These are phyloP conservation scores for Alcedo quadribrachys DNA, from an alignment of 2,797 vertebrate genomes.

Conservation along the genomic window DNA sequence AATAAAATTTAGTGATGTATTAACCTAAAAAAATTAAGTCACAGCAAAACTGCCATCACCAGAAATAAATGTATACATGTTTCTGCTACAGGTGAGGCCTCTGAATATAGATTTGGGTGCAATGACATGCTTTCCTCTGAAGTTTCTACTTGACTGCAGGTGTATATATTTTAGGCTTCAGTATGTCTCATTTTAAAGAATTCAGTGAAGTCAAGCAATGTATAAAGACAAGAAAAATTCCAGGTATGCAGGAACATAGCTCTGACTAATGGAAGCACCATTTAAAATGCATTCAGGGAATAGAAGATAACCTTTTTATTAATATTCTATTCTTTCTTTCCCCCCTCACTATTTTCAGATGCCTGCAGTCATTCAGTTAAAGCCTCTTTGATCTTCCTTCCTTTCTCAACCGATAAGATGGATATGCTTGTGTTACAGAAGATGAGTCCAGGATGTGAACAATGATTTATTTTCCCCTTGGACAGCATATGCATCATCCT, in stretches of 20 bases:
- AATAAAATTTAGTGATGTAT: not conserved
- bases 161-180: not conserved
- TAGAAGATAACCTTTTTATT: not conserved
- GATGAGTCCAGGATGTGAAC: constrained; percentile 30
- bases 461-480: constrained; percentile 53
- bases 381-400: constrained; percentile 31
- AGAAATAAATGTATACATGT: constrained; percentile 12
- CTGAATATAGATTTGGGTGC: not conserved
- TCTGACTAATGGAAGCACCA: not conserved
- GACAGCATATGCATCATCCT: constrained; percentile 32
- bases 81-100: not conserved
- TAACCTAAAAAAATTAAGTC: constrained; percentile 13
- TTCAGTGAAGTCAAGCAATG: not conserved
- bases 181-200: not conserved
- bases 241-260: not conserved
- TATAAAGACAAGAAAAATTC: constrained; percentile 1
- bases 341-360: not conserved
- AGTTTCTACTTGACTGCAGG: not conserved
- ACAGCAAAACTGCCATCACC: not conserved
- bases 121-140: not conserved
- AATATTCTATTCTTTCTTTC: constrained; percentile 5
- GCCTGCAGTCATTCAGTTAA: constrained; percentile 16
- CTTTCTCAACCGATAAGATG: not conserved
- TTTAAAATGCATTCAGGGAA: constrained; percentile 4
- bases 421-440: not conserved